Conservation (phyloP, 1,140 invertebrate genomes). For the Caenorhabditis remanei region DNA sequence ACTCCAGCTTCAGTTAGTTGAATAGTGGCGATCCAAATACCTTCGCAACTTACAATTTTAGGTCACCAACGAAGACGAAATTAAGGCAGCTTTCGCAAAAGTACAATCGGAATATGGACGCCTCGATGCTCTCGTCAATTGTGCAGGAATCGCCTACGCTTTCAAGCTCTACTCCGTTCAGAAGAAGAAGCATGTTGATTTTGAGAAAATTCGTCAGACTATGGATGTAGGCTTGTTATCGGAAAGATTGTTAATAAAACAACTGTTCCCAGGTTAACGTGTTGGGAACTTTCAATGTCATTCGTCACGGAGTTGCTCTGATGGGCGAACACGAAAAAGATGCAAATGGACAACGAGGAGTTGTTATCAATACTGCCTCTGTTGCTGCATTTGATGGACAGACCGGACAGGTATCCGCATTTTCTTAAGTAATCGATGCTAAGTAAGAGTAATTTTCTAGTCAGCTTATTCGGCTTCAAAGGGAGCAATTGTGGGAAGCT, state of each 20-base stretch:
- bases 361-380: constrained; percentile 94
- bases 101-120: constrained; percentile 84
- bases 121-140: constrained; percentile 91
- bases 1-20: constrained; percentile 85
- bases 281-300: constrained; percentile 93
- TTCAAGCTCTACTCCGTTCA: constrained; percentile 91
- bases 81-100: constrained; percentile 60
- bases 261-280: constrained; percentile 84
- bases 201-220: constrained; percentile 82
- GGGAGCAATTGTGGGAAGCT: constrained; percentile 82
- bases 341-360: constrained; percentile 83
- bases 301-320: constrained; percentile 85
- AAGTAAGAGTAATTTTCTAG: constrained; percentile 71
- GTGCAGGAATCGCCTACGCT: constrained; percentile 92
- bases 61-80: constrained; percentile 53
- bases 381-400: constrained; percentile 96
- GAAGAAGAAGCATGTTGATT: constrained; percentile 84
- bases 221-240: constrained; percentile 79
- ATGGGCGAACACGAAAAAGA: constrained; percentile 89
- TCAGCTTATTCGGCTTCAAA: constrained; percentile 81
- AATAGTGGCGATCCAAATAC: constrained; percentile 66
- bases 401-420: constrained; percentile 85
- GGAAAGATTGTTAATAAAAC: not conserved
- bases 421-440: not conserved
- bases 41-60: constrained; percentile 40